Base-by-base conservation (phyloP, 2,888 invertebrate genomes). In the Heteromyza rotundicornis region DNA sequence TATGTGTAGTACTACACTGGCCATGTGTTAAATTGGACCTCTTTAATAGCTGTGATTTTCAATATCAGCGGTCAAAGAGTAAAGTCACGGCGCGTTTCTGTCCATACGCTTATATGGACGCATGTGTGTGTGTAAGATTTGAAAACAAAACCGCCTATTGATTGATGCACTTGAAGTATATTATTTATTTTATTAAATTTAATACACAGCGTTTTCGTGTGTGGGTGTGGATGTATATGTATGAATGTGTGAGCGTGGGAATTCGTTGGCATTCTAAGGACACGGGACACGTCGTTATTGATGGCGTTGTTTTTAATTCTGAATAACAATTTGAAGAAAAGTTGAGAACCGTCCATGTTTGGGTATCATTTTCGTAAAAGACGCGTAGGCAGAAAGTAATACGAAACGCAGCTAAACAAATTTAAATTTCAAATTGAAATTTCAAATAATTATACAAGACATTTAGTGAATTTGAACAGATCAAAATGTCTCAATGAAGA, bases 361-460 rank as follows among this genome's bases (percentile, higher is more conserved):
- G 35, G 52, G 52, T 64, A 73, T 70, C 75, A 76, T 75, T 75
- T 71, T 59, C 68, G 65, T 66, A 51, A 51, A 59, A 61, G 67
- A 65, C 71, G 71, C 66, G 63, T 65, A 64, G 61, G 68, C 66
- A 68, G 64, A 64, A 71, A 75, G 75, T 76, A 47, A 32, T 1
- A n/a, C n/a, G n/a, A n/a, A n/a, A n/a, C n/a, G n/a, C n/a, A n/a
- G n/a, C n/a, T n/a, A n/a, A n/a, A n/a, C n/a, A n/a, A n/a, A n/a
- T n/a, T n/a, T n/a, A n/a, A n/a, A n/a, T n/a, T n/a, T n/a, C n/a
- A n/a, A n/a, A n/a, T n/a, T n/a, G n/a, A 32, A n/a, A n/a, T n/a
- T n/a, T n/a, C n/a, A n/a, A n/a, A n/a, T n/a, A n/a, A n/a, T n/a
- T n/a, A n/a, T n/a, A n/a, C n/a, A n/a, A n/a, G n/a, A n/a, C n/a